Evolutionary conservation across 2,113 vertebrate species (phyloP), one percentile per base, ranked within the genome.

Genomic region (Indicator maculatus): DNA sequence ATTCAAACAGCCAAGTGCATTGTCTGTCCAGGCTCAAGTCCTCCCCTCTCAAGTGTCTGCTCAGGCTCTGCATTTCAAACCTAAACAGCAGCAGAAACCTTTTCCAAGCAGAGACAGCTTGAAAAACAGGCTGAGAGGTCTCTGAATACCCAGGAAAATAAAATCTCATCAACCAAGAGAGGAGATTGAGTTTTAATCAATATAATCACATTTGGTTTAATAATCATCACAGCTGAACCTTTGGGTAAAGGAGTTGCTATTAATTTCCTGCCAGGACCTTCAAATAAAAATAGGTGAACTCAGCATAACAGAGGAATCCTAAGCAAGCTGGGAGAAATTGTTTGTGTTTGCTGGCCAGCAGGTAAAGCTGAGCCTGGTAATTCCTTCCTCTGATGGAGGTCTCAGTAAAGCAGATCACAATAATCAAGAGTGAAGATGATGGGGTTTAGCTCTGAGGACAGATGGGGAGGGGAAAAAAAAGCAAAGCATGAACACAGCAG

Each of bases 21-120:
- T 33, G 12, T 47, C 31, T 56, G 15, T 12, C 39, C 39, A 77
- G 67, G 41, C 15, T 44, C 41, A 44, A 63, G 50, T 28, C 8
- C 31, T 76, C 33, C 41, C 31, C 28, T 38, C 39, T 45, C 44
- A 83, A 27, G 39, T 0, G 0, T 38, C 38, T 1, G 3, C 17
- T 79, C 56, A 47, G n/a, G 20, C 36, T 59, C 64, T 12, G 11
- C 38, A 80, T 80, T 88, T 76, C 64, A 86, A 63, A 65, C 20
- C 39, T 26, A 11, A 74, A 5, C 16, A 70, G 52, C 23, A 77
- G n/a, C n/a, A 81, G 39, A 77, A 74, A 64, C 45, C 14, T 44
- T 44, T 44, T 44, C 16, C 2, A 4, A 44, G 41, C 8, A 65
- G 28, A 85, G 39, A 66, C 24, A 93, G n/a, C n/a, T 71, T 69